These are phyloP conservation scores for Heptranchias perlo DNA, from an alignment of 2,113 vertebrate genomes.

Conservation along the genomic window DNA sequence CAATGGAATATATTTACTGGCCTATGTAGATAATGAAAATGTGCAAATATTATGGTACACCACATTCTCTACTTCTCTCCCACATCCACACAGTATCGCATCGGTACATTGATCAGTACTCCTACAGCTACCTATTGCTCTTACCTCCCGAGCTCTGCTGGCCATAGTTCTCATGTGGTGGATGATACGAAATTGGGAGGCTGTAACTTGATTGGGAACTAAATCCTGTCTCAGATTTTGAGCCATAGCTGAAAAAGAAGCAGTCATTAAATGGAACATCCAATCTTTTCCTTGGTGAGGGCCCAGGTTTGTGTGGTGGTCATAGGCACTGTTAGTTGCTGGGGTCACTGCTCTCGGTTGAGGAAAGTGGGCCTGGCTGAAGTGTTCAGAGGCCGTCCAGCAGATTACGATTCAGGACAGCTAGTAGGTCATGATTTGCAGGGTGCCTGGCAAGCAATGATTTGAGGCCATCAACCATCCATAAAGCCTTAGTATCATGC, in stretches of 20 bases:
- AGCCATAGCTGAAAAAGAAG: slow-evolving; percentile 34
- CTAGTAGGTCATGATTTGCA: not conserved
- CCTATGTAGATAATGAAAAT: not conserved
- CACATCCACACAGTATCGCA: not conserved
- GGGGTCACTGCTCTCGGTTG: not conserved
- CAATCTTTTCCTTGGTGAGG: not conserved
- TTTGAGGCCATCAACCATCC: not conserved
- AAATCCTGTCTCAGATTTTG: slow-evolving; percentile 28
- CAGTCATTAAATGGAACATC: not conserved
- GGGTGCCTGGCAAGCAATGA: not conserved
- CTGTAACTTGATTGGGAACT: slow-evolving; percentile 24
- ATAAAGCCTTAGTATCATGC: not conserved
- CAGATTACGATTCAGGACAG: not conserved
- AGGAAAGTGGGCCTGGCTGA: not conserved
- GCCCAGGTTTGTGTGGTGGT: not conserved
- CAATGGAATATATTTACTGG: not conserved
- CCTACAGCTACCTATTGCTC: not conserved
- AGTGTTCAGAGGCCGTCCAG: not conserved
- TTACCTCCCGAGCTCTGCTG: slow-evolving; percentile 33
- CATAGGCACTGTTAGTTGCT: not conserved
- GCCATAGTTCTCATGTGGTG: slow-evolving; percentile 31
- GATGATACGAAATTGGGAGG: slow-evolving; percentile 1
- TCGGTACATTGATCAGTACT: not conserved
- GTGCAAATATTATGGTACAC: not conserved
- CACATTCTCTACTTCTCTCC: not conserved